These are phyloP conservation scores for Amphimallon solstitiale DNA, from an alignment of 2,888 invertebrate genomes.

Conservation along the genomic window DNA sequence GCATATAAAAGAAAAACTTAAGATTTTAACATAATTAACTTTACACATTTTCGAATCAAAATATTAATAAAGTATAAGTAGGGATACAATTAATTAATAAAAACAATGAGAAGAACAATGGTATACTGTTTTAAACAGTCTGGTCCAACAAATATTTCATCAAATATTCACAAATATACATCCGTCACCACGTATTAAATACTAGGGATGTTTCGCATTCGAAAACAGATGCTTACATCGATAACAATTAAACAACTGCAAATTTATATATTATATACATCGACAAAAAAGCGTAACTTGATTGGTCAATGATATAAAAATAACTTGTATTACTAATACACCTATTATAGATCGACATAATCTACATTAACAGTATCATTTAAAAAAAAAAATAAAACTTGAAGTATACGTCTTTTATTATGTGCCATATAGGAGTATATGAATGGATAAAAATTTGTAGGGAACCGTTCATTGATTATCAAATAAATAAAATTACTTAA, in stretches of 20 bases:
- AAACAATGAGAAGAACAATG: constrained; percentile 33
- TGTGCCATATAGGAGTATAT: constrained; percentile 22
- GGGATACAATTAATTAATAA: constrained; percentile 42
- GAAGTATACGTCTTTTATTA: constrained; percentile 17
- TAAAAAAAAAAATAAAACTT: constrained; percentile 26
- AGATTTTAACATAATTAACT: not conserved
- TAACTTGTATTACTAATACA: constrained; percentile 58
- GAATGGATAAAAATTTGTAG: constrained; percentile 10
- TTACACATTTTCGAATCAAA: not conserved
- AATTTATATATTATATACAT: constrained; percentile 62
- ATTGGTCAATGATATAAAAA: constrained; percentile 66
- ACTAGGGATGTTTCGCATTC: constrained; percentile 58
- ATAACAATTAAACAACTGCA: constrained; percentile 63
- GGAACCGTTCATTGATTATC: constrained; percentile 4
- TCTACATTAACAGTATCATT: constrained; percentile 39
- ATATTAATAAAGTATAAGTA: constrained; percentile 31
- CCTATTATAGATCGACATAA: constrained; percentile 37
- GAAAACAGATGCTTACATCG: constrained; percentile 54
- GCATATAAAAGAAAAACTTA: constrained; percentile 13
- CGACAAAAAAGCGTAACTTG: constrained; percentile 64
- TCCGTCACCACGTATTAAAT: constrained; percentile 62
- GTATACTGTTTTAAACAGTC: constrained; percentile 54
- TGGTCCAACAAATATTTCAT: constrained; percentile 51
- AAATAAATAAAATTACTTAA: no score
- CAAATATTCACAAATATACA: constrained; percentile 64